Evolutionary conservation across 2,113 vertebrate species (phyloP).

Genomic region (Varanus salvator): DNA sequence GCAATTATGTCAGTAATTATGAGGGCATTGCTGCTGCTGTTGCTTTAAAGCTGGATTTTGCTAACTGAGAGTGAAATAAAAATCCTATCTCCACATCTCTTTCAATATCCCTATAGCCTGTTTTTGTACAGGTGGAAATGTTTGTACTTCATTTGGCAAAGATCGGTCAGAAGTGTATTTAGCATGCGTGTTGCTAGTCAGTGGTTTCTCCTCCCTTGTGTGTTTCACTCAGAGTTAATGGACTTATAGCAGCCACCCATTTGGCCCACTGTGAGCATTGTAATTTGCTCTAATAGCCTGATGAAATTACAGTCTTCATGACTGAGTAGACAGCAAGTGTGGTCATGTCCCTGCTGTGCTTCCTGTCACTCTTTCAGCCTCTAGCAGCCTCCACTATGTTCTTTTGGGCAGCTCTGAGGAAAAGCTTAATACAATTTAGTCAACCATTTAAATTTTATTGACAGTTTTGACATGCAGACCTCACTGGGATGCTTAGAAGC

Average conservation of each 20-base stretch:
- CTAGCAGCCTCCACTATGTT: slow-evolving; percentile 27
- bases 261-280: slow-evolving; percentile 18
- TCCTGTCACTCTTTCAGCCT: slow-evolving; percentile 36
- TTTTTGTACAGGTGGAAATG: not conserved
- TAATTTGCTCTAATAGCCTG: slow-evolving; percentile 42
- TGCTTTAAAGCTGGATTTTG: not conserved
- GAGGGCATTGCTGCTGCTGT: not conserved
- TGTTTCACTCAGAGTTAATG: slow-evolving; percentile 25
- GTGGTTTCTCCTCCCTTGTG: not conserved
- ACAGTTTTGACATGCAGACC: slow-evolving; percentile 32
- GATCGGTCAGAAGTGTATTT: slow-evolving; percentile 22
- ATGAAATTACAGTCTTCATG: slow-evolving; percentile 47
- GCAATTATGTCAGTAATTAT: not conserved
- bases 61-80: not conserved
- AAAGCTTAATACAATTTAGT: slow-evolving; percentile 45
- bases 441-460: slow-evolving; percentile 44
- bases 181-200: not conserved
- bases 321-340: slow-evolving; percentile 20
- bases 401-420: slow-evolving; percentile 35
- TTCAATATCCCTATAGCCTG: not conserved
- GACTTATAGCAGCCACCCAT: slow-evolving; percentile 33
- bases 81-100: not conserved
- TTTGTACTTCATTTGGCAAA: not conserved
- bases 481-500: slow-evolving; percentile 22
- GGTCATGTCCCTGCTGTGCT: slow-evolving; percentile 26